Evolutionary conservation across 2,113 vertebrate genomes (phyloP), one percentile per base, ranked within the genome.

Genomic region (Istiophorus platypterus): DNA sequence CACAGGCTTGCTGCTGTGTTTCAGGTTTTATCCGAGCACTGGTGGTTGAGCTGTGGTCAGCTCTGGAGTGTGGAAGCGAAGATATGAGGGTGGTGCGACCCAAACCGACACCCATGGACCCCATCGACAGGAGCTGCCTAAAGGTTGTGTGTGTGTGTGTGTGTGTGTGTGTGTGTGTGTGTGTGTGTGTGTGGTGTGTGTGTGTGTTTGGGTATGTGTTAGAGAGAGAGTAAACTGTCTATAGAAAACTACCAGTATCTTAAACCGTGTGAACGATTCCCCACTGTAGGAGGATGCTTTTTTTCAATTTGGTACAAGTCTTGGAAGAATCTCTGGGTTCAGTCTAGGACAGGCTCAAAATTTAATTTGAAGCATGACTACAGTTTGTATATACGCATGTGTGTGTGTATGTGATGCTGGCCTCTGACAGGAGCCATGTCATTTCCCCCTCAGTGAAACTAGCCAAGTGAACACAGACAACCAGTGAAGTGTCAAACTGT

Each of bases 61-160:
- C 89, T 63, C 85, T 99, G 78, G 98, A 99, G 80, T 98, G 96
- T 82, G 96, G 96, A 91, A 95, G 95, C 85, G 98, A 99, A 61
- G 97, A 99, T 42, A 78, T 95, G 17, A 95, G 95, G 52, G 94
- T 96, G 77, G 95, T 91, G 24, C 92, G 95, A 37, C 98, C 98
- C 15, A 97, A 89, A 85, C 91, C 96, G 39, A 97, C 95, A 34
- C 96, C 97, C 49, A 95, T 97, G 94, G 98, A 99, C 74, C 95
- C 98, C 73, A 97, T 97, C 78, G 98, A 99, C 89, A 94, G 92
- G 87, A 97, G 94, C 81, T 99, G 97, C 92, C 94, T 96, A n/a
- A 98, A 99, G 97, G 98, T 99, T 81, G 76, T 1, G 26, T 69
- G 52, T 15, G 31, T 26, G 15, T n/a, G 27, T 31, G n/a, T 29